Conservation (phyloP, 1,140 invertebrate species). For the Drosophila pruinosa region DNA sequence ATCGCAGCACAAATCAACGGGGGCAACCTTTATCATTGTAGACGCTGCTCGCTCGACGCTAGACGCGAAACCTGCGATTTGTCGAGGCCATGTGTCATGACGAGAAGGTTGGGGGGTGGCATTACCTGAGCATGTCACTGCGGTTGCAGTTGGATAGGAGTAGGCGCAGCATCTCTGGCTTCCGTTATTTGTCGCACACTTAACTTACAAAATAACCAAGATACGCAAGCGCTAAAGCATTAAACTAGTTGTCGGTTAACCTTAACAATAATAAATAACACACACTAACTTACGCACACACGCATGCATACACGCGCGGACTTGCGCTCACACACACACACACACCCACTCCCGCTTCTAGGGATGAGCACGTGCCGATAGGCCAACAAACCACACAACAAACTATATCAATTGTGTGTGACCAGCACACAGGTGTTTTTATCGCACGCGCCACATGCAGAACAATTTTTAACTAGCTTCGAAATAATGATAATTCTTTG, state of each 20-base stretch:
- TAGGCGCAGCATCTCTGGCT: conserved; percentile 65
- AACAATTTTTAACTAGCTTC: background rate
- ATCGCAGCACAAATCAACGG: conserved; percentile 12
- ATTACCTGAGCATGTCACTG: conserved; percentile 58
- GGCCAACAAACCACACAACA: background rate
- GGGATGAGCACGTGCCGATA: conserved; percentile 2
- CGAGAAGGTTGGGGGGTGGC: background rate
- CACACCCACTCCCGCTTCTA: background rate
- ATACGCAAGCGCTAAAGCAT: conserved; percentile 64
- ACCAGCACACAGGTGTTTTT: background rate
- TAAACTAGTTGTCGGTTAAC: conserved; percentile 47
- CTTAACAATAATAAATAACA: conserved; percentile 52
- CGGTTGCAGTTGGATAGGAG: conserved; percentile 60
- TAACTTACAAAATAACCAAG: conserved; percentile 37
- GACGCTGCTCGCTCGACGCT: background rate
- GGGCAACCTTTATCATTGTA: background rate
- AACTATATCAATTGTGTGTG: conserved; percentile 11
- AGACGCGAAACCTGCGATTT: background rate
- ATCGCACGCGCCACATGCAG: background rate
- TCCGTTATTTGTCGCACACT: conserved; percentile 21
- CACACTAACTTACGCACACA: conserved; percentile 2
- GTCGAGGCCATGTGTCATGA: background rate
- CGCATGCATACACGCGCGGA: background rate
- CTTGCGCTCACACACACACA: background rate
- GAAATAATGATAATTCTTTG: background rate